Evolutionary conservation across 30 jellyfish, hydroid and myxozoan genomes (phyloP).

Genomic region (Morbakka virulenta): DNA sequence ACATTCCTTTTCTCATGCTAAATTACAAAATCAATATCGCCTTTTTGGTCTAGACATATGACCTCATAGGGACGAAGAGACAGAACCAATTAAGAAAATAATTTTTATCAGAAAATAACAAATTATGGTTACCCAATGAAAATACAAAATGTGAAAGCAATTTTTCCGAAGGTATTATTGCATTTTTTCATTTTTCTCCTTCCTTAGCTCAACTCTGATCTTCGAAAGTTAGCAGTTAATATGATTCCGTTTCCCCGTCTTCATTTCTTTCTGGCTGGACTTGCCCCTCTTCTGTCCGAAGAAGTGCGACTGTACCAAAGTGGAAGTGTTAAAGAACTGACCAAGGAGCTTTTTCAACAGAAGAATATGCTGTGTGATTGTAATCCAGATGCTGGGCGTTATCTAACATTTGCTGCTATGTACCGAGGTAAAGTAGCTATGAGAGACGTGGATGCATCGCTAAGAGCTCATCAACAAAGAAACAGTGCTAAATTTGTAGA

Average conservation of each 20-base stretch:
- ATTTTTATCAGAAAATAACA: too few relatives aligned
- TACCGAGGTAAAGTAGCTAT: conserved; percentile 86
- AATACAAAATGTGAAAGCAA: neutral
- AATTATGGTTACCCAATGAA: too few relatives aligned
- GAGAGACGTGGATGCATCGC: conserved; percentile 88
- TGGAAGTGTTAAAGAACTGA: conserved; percentile 73
- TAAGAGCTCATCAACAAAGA: conserved; percentile 61
- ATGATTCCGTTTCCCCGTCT: conserved; percentile 98
- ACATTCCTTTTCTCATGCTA: too few relatives aligned
- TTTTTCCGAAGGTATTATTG: neutral
- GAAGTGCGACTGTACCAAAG: conserved; percentile 32
- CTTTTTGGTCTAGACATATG: too few relatives aligned
- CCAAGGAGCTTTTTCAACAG: conserved; percentile 87
- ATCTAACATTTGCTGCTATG: conserved; percentile 97
- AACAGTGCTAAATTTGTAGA: conserved; percentile 85
- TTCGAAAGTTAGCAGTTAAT: conserved; percentile 94
- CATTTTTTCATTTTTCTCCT: neutral
- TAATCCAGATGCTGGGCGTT: conserved; percentile 92
- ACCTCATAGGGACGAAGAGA: too few relatives aligned
- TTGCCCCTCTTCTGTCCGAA: conserved; percentile 77
- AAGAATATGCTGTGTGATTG: conserved; percentile 95
- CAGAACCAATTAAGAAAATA: neutral
- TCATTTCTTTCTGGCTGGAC: conserved; percentile 94
- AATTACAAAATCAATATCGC: too few relatives aligned
- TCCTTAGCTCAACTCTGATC: conserved; percentile 84